Evolutionary conservation across 2,888 invertebrate genomes (phyloP).

Genomic region (Laothoe populi): DNA sequence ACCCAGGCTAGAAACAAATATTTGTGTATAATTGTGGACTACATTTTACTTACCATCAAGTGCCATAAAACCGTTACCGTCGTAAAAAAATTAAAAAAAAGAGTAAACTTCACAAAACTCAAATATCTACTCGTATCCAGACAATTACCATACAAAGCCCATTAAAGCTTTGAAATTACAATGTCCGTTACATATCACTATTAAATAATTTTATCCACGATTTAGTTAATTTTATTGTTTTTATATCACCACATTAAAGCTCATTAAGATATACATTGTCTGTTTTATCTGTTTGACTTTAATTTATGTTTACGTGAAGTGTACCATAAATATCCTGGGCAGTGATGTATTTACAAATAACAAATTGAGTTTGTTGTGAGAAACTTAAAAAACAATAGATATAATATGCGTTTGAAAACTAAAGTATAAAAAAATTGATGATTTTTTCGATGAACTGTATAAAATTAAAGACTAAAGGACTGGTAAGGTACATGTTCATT

Average conservation of each 20-base stretch:
- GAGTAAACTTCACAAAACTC: too few species aligned
- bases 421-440: too few species aligned
- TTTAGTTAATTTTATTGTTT: slow-evolving; percentile 15
- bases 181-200: not conserved
- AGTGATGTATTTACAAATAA: not conserved
- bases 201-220: slow-evolving; percentile 15
- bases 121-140: not conserved
- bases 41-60: too few species aligned
- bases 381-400: too few species aligned
- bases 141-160: slow-evolving; percentile 2
- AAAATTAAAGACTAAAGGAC: too few species aligned
- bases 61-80: too few species aligned
- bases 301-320: not conserved
- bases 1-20: too few species aligned
- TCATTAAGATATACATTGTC: slow-evolving; percentile 17
- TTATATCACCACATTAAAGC: not conserved
- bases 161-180: slow-evolving; percentile 4
- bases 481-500: too few species aligned
- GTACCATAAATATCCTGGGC: not conserved
- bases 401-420: too few species aligned
- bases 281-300: not conserved
- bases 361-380: not conserved
- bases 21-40: too few species aligned
- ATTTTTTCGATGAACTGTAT: too few species aligned
- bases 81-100: too few species aligned